phyloP scores from a whole-genome alignment of 2,113 vertebrate species.

The Myxocyprinus asiaticus region DNA sequence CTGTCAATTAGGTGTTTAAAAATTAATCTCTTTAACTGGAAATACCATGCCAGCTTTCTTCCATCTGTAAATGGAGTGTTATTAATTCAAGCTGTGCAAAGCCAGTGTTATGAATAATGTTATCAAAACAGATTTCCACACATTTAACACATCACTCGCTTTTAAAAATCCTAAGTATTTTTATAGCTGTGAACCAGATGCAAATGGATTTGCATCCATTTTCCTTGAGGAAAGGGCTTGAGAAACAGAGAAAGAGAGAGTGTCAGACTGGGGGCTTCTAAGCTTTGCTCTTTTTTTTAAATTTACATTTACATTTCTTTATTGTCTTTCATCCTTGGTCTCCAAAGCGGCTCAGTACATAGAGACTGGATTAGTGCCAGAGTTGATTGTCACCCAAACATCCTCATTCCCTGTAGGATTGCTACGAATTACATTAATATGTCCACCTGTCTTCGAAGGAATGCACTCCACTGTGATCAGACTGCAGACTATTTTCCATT shows the following conservation, averaged over 20 bases:
- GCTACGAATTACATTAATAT: constrained; percentile 68
- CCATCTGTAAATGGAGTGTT: constrained; percentile 82
- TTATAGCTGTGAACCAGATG: constrained; percentile 75
- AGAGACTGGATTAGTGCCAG: constrained; percentile 73
- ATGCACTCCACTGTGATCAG: constrained; percentile 60
- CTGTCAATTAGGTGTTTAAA: constrained; percentile 85
- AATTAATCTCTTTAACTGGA: constrained; percentile 86
- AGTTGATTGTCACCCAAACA: constrained; percentile 45
- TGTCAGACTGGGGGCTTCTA: constrained; percentile 60
- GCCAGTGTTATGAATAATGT: constrained; percentile 82
- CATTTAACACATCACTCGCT: constrained; percentile 76
- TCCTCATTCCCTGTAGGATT: constrained; percentile 66
- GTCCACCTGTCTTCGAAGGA: constrained; percentile 44
- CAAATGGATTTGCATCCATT: constrained; percentile 80
- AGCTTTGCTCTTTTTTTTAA: constrained; percentile 67
- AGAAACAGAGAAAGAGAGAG: too few species aligned
- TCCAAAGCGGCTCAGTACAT: constrained; percentile 71
- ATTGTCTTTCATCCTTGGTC: constrained; percentile 66
- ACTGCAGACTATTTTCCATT: constrained; percentile 64
- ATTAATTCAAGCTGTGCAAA: constrained; percentile 80
- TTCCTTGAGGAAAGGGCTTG: constrained; percentile 42
- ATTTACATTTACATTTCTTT: constrained; percentile 74
- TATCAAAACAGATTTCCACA: constrained; percentile 84
- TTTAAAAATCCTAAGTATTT: constrained; percentile 79
- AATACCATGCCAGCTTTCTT: constrained; percentile 79